phyloP scores from a whole-genome alignment of 2,797 vertebrate genomes.

The Phyllotis vaccarum region DNA sequence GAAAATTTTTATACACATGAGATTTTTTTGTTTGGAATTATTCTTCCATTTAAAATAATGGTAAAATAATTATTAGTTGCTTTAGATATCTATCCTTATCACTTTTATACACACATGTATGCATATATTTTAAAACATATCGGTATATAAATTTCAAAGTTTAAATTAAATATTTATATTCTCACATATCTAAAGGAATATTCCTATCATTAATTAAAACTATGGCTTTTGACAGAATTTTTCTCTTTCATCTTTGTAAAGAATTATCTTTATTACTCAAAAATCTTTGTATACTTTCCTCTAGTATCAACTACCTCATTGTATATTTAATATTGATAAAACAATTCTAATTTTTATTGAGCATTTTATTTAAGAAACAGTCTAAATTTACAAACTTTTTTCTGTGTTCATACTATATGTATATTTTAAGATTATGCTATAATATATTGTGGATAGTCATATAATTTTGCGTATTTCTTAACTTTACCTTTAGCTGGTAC shows the following conservation, averaged over 20 bases:
- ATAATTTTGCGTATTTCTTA: neutral
- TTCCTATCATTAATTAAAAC: neutral
- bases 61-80: neutral
- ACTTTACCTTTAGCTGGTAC: neutral
- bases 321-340: neutral
- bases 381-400: neutral
- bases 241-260: neutral
- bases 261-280: neutral
- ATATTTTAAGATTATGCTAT: neutral
- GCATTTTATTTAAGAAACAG: neutral
- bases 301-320: neutral
- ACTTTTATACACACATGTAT: neutral
- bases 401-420: neutral
- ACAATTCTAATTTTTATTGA: neutral
- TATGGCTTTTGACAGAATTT: neutral
- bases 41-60: neutral
- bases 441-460: neutral
- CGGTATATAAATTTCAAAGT: neutral
- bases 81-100: neutral
- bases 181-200: neutral
- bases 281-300: neutral
- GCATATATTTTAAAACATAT: neutral
- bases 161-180: neutral
- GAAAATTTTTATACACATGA: neutral
- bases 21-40: neutral